These are phyloP conservation scores for Hylia prasina DNA, from an alignment of 2,113 vertebrate species.

Conservation along the genomic window DNA sequence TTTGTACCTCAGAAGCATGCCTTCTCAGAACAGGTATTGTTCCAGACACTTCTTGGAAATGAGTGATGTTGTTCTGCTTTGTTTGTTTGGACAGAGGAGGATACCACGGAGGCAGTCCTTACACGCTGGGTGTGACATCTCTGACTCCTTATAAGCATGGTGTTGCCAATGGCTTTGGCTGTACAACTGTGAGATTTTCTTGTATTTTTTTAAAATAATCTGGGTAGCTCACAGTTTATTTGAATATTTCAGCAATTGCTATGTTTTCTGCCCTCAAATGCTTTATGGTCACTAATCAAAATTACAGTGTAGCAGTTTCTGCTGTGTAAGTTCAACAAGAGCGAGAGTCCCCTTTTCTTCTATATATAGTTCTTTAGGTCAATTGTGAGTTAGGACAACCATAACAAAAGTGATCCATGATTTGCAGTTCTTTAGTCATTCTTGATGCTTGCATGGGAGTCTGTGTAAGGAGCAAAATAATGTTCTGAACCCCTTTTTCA, in stretches of 20 bases:
- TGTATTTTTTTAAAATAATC: background rate
- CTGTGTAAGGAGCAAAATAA: background rate
- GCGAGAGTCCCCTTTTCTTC: background rate
- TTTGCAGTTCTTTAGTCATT: background rate
- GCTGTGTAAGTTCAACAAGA: background rate
- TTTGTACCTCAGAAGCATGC: background rate
- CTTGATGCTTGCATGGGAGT: background rate
- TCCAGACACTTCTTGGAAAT: background rate
- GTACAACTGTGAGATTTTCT: constrained; percentile 70
- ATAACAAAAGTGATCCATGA: accelerated
- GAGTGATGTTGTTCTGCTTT: background rate
- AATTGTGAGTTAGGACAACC: background rate
- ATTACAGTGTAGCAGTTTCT: background rate
- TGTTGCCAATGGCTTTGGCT: constrained; percentile 76
- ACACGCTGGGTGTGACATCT: constrained; percentile 79
- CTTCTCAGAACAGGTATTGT: background rate
- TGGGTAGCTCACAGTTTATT: background rate
- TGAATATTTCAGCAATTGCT: background rate
- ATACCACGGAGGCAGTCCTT: constrained; percentile 87
- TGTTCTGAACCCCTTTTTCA: background rate
- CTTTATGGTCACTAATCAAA: background rate
- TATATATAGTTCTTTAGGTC: accelerated
- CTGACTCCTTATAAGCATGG: constrained; percentile 77
- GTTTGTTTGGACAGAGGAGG: constrained; percentile 77
- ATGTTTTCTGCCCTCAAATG: background rate